Percentiles rank a stretch among this genome's conserved stretches.
Evolutionary conservation across 2,797 vertebrate genomes (phyloP).

Genomic region (Furcifer pardalis): DNA sequence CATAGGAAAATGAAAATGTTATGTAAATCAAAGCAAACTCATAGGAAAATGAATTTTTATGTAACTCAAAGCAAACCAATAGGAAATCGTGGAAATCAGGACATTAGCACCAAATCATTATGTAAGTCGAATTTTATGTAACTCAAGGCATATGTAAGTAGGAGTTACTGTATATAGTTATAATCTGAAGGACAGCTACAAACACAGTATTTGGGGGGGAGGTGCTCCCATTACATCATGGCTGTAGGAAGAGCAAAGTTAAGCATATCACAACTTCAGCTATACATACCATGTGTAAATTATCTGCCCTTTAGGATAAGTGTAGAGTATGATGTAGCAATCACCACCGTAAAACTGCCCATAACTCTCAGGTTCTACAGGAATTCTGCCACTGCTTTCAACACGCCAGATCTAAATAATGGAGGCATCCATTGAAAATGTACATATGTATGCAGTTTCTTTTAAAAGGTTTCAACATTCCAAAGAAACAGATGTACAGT

Average conservation of each 20-base stretch:
- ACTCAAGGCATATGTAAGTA: no score
- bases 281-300: constrained; percentile 81
- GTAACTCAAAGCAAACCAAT: no score
- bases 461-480: neutral
- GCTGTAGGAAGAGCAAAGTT: neutral
- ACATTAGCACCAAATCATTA: no score
- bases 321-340: constrained; percentile 93
- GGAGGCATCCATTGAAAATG: neutral
- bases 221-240: neutral
- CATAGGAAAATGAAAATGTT: no score
- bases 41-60: no score
- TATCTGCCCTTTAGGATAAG: constrained; percentile 80
- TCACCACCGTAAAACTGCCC: constrained; percentile 92
- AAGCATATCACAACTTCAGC: neutral
- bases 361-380: constrained; percentile 73
- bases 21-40: no score
- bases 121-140: no score
- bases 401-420: constrained; percentile 88
- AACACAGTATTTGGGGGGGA: neutral
- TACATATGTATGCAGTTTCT: neutral
- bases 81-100: no score
- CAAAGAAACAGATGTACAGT: neutral
- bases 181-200: neutral
- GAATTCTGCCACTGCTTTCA: constrained; percentile 82
- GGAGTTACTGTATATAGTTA: neutral